These are phyloP conservation scores for Thalpophila matura DNA, from an alignment of 2,888 invertebrate genomes.

Conservation along the genomic window DNA sequence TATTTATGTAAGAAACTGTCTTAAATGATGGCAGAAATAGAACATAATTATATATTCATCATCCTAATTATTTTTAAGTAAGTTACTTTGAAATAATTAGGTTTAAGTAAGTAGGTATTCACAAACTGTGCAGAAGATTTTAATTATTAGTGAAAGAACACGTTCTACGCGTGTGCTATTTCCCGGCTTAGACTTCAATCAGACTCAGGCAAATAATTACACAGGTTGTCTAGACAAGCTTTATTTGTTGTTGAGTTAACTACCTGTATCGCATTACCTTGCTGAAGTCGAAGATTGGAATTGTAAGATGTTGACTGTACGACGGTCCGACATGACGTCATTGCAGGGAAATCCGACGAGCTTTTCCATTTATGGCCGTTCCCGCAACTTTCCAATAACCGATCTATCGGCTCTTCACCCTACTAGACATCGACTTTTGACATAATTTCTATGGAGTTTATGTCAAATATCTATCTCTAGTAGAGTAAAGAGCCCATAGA, in stretches of 20 bases:
- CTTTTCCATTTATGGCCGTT: not conserved
- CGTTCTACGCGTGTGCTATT: not conserved
- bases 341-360: not conserved
- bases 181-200: not conserved
- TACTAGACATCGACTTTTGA: too few species aligned
- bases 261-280: constrained; percentile 3
- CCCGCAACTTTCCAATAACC: too few species aligned
- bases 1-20: too few species aligned
- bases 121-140: not conserved
- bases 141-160: not conserved
- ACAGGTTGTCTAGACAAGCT: not conserved
- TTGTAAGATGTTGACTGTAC: constrained; percentile 15
- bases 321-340: not conserved
- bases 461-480: too few species aligned
- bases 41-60: too few species aligned
- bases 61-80: too few species aligned
- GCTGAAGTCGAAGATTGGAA: constrained; percentile 20
- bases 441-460: too few species aligned
- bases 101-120: too few species aligned
- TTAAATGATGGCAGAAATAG: too few species aligned
- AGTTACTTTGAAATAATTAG: too few species aligned
- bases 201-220: not conserved
- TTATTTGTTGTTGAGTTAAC: constrained; percentile 16
- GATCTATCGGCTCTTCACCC: too few species aligned
- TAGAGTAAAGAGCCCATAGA: too few species aligned